Evolutionary conservation across 2,797 vertebrate species (phyloP).

Genomic region (Acanthurus lineatus): DNA sequence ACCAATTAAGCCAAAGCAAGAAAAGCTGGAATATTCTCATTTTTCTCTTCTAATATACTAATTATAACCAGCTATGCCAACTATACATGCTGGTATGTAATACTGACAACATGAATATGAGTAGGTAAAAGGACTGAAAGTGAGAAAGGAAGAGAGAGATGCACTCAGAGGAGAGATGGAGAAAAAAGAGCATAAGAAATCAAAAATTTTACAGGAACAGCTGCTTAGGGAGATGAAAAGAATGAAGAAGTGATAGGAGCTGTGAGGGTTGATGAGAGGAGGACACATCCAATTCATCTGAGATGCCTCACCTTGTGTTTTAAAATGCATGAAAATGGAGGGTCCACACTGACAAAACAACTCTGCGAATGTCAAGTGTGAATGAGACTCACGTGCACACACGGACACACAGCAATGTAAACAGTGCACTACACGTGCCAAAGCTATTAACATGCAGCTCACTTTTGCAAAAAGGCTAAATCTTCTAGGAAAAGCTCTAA

Average conservation of each 20-base stretch:
- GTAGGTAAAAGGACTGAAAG: background rate
- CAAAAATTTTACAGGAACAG: slow-evolving; percentile 11
- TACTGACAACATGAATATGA: background rate
- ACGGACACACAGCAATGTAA: background rate
- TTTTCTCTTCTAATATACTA: background rate
- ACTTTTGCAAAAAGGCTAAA: slow-evolving; percentile 1
- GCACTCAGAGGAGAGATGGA: background rate
- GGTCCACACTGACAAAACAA: slow-evolving; percentile 3
- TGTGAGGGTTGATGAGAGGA: background rate
- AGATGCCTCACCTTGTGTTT: slow-evolving; percentile 5
- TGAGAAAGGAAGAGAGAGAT: background rate
- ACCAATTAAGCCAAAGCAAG: background rate
- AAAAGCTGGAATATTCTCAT: background rate
- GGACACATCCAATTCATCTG: slow-evolving; percentile 2
- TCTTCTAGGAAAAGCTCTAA: background rate
- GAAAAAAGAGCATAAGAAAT: slow-evolving; percentile 6
- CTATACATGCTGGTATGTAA: background rate
- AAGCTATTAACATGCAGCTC: slow-evolving; percentile 24
- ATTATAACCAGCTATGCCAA: too few relatives aligned
- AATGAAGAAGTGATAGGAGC: background rate
- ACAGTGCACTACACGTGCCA: background rate
- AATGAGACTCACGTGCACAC: background rate
- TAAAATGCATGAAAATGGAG: background rate
- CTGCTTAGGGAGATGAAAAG: background rate
- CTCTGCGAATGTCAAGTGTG: slow-evolving; percentile 9